Percentiles rank a stretch among this genome's conserved stretches.
phyloP scores from a whole-genome alignment of 2,113 vertebrate genomes.

The Daphoenositta chrysoptera region DNA sequence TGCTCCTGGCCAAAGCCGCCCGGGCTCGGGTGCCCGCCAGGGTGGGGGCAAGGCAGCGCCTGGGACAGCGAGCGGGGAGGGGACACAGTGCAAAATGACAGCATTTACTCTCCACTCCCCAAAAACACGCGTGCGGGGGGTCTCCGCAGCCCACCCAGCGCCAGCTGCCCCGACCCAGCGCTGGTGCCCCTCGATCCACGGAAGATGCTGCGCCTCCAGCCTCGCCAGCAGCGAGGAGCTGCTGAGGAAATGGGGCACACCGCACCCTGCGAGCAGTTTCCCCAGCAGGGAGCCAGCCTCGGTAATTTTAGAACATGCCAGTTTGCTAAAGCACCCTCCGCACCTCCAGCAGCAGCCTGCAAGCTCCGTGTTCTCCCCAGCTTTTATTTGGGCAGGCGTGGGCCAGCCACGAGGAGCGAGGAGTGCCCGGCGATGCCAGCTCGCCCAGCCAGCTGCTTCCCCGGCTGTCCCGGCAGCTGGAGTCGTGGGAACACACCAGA shows the following conservation, averaged over 20 bases:
- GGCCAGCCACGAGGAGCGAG: neutral
- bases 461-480: conserved; percentile 48
- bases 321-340: neutral
- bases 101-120: neutral
- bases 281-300: neutral
- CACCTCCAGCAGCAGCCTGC: neutral
- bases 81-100: neutral
- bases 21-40: neutral
- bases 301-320: neutral
- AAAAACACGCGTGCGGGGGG: accelerated
- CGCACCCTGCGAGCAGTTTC: neutral
- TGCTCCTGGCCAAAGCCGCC: neutral
- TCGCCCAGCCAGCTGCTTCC: conserved; percentile 39
- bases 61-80: accelerated
- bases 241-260: neutral
- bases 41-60: neutral
- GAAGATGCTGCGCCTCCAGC: neutral
- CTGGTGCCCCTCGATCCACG: accelerated
- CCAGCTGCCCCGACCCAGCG: accelerated
- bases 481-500: conserved; percentile 45
- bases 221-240: neutral
- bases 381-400: conserved; percentile 7
- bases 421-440: neutral
- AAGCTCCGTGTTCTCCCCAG: neutral
- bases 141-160: neutral